Evolutionary conservation across 2,113 vertebrate genomes (phyloP), one percentile per base, ranked within the genome.

Genomic region (Cepphus grylle): DNA sequence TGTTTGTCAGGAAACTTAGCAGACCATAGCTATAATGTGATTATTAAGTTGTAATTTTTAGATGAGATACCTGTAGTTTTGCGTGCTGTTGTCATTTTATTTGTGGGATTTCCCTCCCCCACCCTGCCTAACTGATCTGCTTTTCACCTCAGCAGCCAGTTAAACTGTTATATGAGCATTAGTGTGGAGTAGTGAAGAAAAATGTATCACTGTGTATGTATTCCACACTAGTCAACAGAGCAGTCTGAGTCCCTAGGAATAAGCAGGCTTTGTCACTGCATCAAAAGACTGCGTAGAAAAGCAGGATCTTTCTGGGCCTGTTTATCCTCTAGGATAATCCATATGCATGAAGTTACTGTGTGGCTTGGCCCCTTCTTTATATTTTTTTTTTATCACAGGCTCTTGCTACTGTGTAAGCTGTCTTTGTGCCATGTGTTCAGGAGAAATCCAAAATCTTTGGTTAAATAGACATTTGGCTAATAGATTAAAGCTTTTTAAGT

Each of bases 391-490:
- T 47, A 58, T 91, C 12, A 3, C 47, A 83, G 76, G 19, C 29
- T 86, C 29, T 74, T 91, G 38, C 58, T 92, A 25, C 61, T 85
- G 11, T 53, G 20, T 81, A 80, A 94, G 66, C 87, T 79, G 56
- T 63, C 34, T 90, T 81, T 89, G 49, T 93, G 62, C 71, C 38
- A n/a, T 65, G 40, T 38, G 83, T 92, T 82, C 45, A 80, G 62
- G 73, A 76, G 38, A 92, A 86, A 72, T 90, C 38, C 47, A 58
- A 32, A 93, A 74, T 89, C 72, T 92, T 69, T 62, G 45, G 70
- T 36, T 94, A 93, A 95, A 81, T 43, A 84, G 53, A n/a, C 86
- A 69, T 95, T 94, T 88, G 65, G 47, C 59, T 94, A 74, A 86
- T 62, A 91, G 56, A 77, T 63, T 63, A 90, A 95, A 94, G 63